Conservation (phyloP, 2,797 vertebrate species). For the Rhinatrema bivittatum region DNA sequence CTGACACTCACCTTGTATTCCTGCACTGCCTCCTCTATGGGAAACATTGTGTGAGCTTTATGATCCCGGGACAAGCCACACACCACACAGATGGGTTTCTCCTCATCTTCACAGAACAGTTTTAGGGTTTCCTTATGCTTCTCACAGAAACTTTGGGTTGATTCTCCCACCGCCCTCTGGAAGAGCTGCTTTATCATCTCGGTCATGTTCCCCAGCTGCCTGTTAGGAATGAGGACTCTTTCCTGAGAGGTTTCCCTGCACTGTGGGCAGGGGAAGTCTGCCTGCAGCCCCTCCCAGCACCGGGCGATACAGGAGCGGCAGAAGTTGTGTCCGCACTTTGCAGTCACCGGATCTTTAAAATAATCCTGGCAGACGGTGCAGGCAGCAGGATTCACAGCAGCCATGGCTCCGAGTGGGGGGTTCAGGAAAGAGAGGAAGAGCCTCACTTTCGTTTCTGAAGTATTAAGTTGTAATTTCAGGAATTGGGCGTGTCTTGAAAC, state of each 20-base stretch:
- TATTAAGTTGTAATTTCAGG: no score
- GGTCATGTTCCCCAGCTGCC: not conserved
- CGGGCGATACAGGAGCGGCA: slow-evolving; percentile 30
- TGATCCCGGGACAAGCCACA: slow-evolving; percentile 15
- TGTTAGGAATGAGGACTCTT: slow-evolving; percentile 1
- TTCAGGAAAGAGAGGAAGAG: no score
- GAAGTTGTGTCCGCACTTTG: slow-evolving; percentile 46
- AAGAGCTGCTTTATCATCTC: not conserved
- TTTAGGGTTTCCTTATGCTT: slow-evolving; percentile 4
- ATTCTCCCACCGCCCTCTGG: not conserved
- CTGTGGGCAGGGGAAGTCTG: slow-evolving; percentile 3
- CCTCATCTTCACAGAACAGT: slow-evolving; percentile 27
- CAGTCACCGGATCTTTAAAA: slow-evolving; percentile 40
- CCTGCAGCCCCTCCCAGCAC: not conserved
- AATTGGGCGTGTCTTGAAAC: no score
- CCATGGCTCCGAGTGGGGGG: slow-evolving; percentile 21
- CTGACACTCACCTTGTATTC: slow-evolving; percentile 28
- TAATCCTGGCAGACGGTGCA: slow-evolving; percentile 46
- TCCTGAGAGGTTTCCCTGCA: not conserved
- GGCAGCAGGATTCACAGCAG: slow-evolving; percentile 22
- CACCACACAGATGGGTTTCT: slow-evolving; percentile 9
- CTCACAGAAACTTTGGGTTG: not conserved
- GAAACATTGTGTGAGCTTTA: not conserved
- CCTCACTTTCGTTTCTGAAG: no score
- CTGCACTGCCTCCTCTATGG: slow-evolving; percentile 5